phyloP scores from a whole-genome alignment of 53 echinoderm and acorn worm genomes.

The Crossaster papposus region DNA sequence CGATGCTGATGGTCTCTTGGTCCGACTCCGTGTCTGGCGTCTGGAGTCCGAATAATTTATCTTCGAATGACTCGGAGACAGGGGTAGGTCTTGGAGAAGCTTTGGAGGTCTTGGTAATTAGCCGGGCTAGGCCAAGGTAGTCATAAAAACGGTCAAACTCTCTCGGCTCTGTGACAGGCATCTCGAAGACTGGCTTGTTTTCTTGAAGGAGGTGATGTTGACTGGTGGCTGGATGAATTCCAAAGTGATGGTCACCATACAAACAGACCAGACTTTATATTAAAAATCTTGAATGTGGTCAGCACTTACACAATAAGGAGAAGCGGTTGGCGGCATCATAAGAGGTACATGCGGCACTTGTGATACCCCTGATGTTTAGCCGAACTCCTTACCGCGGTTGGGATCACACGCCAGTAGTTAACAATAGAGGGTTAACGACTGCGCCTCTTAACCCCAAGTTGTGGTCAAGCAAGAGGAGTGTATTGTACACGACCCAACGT shows the following conservation, averaged over 20 bases:
- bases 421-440: background rate
- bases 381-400: background rate
- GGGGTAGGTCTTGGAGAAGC: background rate
- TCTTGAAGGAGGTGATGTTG: constrained; percentile 16
- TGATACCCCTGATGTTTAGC: background rate
- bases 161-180: constrained; percentile 1
- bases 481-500: background rate
- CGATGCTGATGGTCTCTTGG: constrained; percentile 7
- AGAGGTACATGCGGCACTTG: background rate
- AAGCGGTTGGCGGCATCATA: background rate
- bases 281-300: background rate
- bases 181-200: background rate
- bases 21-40: constrained; percentile 9
- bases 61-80: constrained; percentile 7
- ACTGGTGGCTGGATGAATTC: background rate
- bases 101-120: constrained; percentile 13
- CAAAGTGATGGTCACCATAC: background rate
- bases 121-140: constrained; percentile 46
- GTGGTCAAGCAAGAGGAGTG: background rate
- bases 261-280: constrained; percentile 14
- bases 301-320: constrained; percentile 16
- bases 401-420: background rate
- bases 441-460: background rate
- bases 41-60: background rate
- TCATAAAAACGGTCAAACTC: constrained; percentile 53